Evolutionary conservation across 1,140 invertebrate species (phyloP).

Genomic region (Pseudobourletiella spinata): DNA sequence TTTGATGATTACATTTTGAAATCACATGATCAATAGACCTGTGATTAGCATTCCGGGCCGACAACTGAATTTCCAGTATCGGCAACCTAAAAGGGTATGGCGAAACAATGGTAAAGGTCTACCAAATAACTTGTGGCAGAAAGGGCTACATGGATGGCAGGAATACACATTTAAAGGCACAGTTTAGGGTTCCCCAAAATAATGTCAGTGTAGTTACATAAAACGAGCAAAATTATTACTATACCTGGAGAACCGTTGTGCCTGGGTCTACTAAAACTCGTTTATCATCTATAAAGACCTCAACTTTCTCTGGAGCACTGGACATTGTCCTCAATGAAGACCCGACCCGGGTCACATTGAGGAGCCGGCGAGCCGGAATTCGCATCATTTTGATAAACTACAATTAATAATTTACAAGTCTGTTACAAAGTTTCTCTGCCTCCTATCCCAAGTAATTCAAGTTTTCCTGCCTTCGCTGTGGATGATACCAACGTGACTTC

Average conservation of each 20-base stretch:
- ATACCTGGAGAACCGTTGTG: constrained; percentile 92
- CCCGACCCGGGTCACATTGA: background rate
- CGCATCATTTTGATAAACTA: constrained; percentile 21
- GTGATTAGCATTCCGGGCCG: too few species aligned
- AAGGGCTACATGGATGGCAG: too few species aligned
- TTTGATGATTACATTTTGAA: too few species aligned
- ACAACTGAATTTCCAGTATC: too few species aligned
- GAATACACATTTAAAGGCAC: too few species aligned
- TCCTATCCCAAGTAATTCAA: background rate
- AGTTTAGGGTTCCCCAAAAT: too few species aligned
- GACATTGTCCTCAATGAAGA: constrained; percentile 7
- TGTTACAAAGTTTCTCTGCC: background rate
- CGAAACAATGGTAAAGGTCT: too few species aligned
- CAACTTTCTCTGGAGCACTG: constrained; percentile 64
- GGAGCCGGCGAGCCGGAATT: constrained; percentile 2
- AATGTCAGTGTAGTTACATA: background rate
- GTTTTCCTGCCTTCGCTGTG: too few species aligned
- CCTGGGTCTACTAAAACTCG: constrained; percentile 88
- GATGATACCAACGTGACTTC: too few species aligned
- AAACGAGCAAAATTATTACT: background rate
- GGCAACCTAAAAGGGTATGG: too few species aligned
- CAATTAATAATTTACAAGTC: background rate
- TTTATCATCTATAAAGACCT: constrained; percentile 97
- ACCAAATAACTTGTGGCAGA: too few species aligned
- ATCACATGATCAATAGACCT: too few species aligned